Evolutionary conservation across 2,113 vertebrate species (phyloP).

Genomic region (Pollachius pollachius): DNA sequence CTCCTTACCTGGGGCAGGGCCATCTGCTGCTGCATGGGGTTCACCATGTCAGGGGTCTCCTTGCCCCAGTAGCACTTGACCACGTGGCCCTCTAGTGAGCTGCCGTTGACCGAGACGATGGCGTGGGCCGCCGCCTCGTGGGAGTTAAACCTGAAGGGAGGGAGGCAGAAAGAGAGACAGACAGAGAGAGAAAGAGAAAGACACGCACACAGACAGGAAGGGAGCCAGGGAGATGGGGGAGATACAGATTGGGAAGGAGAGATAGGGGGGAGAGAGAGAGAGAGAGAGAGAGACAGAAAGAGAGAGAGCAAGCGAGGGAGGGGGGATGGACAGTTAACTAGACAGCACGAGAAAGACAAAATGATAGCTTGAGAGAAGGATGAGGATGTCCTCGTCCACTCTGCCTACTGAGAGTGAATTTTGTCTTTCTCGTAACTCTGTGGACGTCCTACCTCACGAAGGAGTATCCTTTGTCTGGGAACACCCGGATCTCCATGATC

Average conservation of each 20-base stretch:
- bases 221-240: background rate
- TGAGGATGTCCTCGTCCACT: too few species aligned
- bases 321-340: too few species aligned
- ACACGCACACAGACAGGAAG: too few species aligned
- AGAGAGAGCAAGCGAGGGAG: too few species aligned
- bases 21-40: slow-evolving; percentile 90
- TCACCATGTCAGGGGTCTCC: slow-evolving; percentile 91
- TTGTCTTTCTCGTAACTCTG: too few species aligned
- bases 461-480: slow-evolving; percentile 98
- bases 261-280: too few species aligned
- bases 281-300: too few species aligned
- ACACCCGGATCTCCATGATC: slow-evolving; percentile 97
- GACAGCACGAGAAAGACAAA: too few species aligned
- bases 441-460: slow-evolving; percentile 85
- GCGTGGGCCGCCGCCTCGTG: slow-evolving; percentile 96
- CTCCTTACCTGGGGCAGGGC: slow-evolving; percentile 70
- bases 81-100: slow-evolving; percentile 89
- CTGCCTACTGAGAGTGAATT: too few species aligned
- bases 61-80: slow-evolving; percentile 99
- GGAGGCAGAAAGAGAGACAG: slow-evolving; percentile 9
- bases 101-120: slow-evolving; percentile 95
- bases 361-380: too few species aligned
- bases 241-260: too few species aligned
- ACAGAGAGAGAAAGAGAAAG: background rate
- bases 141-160: slow-evolving; percentile 84